These are phyloP conservation scores for Petrocephalus schoutedeni DNA, from an alignment of 2,797 vertebrate species.

Conservation along the genomic window DNA sequence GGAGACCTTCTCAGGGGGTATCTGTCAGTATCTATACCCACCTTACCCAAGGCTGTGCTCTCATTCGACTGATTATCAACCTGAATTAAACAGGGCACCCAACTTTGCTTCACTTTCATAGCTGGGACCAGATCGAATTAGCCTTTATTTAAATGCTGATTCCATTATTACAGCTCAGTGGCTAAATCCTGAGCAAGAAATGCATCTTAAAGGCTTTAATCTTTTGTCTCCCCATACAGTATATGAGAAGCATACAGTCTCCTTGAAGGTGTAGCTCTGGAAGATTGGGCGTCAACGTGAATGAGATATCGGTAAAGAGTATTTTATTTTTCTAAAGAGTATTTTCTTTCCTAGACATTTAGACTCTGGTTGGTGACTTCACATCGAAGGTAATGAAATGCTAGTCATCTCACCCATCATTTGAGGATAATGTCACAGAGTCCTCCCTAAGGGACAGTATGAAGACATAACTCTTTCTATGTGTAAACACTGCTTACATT, in stretches of 20 bases:
- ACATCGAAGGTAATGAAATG: not conserved
- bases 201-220: not conserved
- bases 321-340: not conserved
- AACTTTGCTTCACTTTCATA: constrained; percentile 20
- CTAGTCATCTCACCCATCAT: not conserved
- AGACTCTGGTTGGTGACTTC: not conserved
- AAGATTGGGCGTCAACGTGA: not conserved
- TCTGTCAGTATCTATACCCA: not conserved
- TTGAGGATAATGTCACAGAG: not conserved
- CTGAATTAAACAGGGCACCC: constrained; percentile 32
- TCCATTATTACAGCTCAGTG: constrained; percentile 18
- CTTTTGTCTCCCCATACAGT: not conserved
- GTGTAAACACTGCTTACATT: not conserved
- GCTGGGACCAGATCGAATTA: not conserved
- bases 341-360: not conserved
- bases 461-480: not conserved
- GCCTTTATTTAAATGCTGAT: constrained; percentile 22
- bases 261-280: not conserved
- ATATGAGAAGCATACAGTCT: not conserved
- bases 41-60: constrained; percentile 14
- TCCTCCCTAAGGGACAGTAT: not conserved
- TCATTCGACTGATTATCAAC: constrained; percentile 36
- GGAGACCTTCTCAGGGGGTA: constrained; percentile 9
- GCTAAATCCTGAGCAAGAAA: constrained; percentile 19
- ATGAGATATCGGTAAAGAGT: not conserved